Percentiles rank a stretch among this genome's conserved stretches.
These are phyloP conservation scores for Caenorhabditis panamensis DNA, from an alignment of 2,888 invertebrate species.

Conservation along the genomic window DNA sequence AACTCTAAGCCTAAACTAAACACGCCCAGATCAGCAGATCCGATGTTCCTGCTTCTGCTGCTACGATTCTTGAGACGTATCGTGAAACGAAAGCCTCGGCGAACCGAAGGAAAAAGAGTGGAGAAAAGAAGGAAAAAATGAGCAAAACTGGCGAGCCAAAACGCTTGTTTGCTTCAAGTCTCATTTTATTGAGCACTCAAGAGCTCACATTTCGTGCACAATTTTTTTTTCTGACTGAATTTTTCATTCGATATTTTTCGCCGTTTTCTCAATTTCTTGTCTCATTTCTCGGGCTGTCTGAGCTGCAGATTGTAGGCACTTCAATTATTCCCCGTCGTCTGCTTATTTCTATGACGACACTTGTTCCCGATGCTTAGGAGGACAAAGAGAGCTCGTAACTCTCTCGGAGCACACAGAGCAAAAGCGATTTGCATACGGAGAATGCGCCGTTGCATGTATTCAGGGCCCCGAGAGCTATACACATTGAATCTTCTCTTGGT, in stretches of 20 bases:
- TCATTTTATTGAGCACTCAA: slow-evolving; percentile 61
- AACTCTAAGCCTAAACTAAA: too few relatives aligned
- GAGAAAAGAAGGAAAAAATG: slow-evolving; percentile 56
- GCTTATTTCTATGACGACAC: not conserved
- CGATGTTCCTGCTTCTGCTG: not conserved
- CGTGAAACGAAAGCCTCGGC: slow-evolving; percentile 37
- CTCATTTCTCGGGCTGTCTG: not conserved
- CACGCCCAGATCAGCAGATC: too few relatives aligned
- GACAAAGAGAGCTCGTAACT: not conserved
- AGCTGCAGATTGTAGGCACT: not conserved
- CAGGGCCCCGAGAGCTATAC: not conserved
- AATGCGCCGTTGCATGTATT: not conserved
- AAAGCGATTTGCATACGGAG: slow-evolving; percentile 21
- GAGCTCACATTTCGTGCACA: slow-evolving; percentile 61
- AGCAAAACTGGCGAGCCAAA: slow-evolving; percentile 61
- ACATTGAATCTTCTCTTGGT: not conserved
- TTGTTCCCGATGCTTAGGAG: not conserved
- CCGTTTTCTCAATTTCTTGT: slow-evolving; percentile 11
- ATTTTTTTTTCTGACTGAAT: slow-evolving; percentile 55
- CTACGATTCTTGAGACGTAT: not conserved
- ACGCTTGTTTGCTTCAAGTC: slow-evolving; percentile 61
- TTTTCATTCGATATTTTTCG: slow-evolving; percentile 53
- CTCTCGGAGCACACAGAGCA: not conserved
- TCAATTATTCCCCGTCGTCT: not conserved
- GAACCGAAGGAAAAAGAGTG: slow-evolving; percentile 51